Conservation (phyloP, 2,888 invertebrate species). For the Caradrina kadenii region DNA sequence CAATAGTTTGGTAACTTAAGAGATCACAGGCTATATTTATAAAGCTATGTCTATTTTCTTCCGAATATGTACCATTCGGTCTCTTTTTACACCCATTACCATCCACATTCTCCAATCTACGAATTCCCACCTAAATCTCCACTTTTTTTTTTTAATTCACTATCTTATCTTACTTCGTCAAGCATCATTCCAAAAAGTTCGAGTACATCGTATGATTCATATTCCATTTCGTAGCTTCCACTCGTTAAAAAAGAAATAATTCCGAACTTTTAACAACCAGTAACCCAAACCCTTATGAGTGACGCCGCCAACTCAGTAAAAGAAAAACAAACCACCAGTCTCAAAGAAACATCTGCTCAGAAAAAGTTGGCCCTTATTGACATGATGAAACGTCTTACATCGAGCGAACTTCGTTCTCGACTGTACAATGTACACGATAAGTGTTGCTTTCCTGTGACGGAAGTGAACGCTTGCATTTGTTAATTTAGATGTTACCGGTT, state of each 20-base stretch:
- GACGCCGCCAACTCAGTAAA: conserved; percentile 18
- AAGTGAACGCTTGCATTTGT: conserved; percentile 78
- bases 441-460: conserved; percentile 85
- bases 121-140: neutral
- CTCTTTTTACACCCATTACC: no score
- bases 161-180: no score
- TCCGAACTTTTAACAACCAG: conserved; percentile 29
- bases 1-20: no score
- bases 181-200: neutral
- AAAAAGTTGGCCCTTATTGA: conserved; percentile 51
- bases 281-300: conserved; percentile 27
- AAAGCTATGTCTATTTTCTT: no score
- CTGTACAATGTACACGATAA: conserved; percentile 78
- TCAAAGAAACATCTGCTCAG: conserved; percentile 31
- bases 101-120: no score
- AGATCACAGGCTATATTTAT: no score
- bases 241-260: conserved; percentile 16
- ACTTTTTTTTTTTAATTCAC: neutral
- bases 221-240: neutral
- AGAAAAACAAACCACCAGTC: conserved; percentile 44
- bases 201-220: neutral
- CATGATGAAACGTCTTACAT: conserved; percentile 54
- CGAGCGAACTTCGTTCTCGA: conserved; percentile 61
- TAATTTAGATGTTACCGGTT: conserved; percentile 83
- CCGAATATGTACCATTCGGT: no score